Evolutionary conservation across 2,888 invertebrate species (phyloP), one percentile per base, ranked within the genome.

Genomic region (Syrista parreyssii): DNA sequence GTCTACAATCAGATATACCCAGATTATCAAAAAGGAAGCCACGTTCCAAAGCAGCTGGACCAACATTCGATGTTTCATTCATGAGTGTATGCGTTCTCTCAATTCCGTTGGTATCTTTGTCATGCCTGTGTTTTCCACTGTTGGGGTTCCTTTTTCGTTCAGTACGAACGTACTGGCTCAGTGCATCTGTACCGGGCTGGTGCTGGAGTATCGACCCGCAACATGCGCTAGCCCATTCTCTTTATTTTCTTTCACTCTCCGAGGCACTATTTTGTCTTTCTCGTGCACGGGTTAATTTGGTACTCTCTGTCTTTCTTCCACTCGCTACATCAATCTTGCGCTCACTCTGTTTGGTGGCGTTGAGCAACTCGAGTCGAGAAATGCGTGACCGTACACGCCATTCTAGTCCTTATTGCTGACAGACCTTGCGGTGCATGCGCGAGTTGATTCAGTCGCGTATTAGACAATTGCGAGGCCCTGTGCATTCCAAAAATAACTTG

Each of bases 191-290:
- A 88, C 88, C 78, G 77, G 79, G 75, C 71, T 79, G 79, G 88
- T 87, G 85, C 89, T 82, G 82, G 89, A 88, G 86, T 90, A 89
- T 90, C 90, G 89, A 89, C 89, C 89, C 85, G 86, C 79, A 79
- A 75, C 81, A 78, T 81, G 80, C 82, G 78, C 72, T 77, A 35
- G 36, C 77, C 71, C 69, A 35, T 75, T 74, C 71, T 83, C 80
- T 80, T 76, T 79, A 76, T 36, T 75, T 81, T 73, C 75, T 78
- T 73, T 82, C 83, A 83, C 85, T 80, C 84, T 84, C 79, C 80
- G 82, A 79, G 74, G 80, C 79, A 74, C 73, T 40, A 36, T 12
- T 76, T 73, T 75, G 55, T 76, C 69, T 73, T 77, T 33, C 79
- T 80, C 77, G 30, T 40, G 68, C 6, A 31, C 71, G 55, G 32